These are phyloP conservation scores for Cerastoderma edule DNA, from an alignment of 2,888 invertebrate genomes.

Conservation along the genomic window DNA sequence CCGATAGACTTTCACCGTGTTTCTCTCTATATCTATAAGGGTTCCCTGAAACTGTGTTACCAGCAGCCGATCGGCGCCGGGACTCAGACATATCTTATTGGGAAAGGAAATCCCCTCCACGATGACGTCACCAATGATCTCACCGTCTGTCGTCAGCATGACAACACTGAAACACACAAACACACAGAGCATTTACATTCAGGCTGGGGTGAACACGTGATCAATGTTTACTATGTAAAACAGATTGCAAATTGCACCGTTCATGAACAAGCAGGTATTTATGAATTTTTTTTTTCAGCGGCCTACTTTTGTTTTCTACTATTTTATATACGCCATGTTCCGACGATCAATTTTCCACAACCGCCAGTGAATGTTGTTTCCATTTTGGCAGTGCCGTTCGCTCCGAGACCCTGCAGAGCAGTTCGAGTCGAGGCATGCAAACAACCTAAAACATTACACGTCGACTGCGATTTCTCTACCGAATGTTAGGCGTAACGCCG, in stretches of 20 bases:
- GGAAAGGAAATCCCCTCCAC: slow-evolving; percentile 64
- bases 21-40: slow-evolving; percentile 62
- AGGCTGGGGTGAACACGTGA: neutral
- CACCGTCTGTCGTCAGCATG: slow-evolving; percentile 62
- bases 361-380: too few relatives aligned
- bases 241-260: too few relatives aligned
- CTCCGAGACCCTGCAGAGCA: too few relatives aligned
- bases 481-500: too few relatives aligned
- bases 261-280: too few relatives aligned
- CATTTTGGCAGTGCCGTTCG: too few relatives aligned
- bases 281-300: too few relatives aligned
- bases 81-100: slow-evolving; percentile 62
- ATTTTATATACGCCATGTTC: neutral
- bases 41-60: slow-evolving; percentile 65
- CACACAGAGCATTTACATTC: neutral
- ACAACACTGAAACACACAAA: slow-evolving; percentile 56
- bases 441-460: too few relatives aligned
- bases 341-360: too few relatives aligned
- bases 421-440: too few relatives aligned
- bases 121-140: slow-evolving; percentile 60
- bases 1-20: slow-evolving; percentile 65
- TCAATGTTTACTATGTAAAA: neutral
- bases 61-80: slow-evolving; percentile 59
- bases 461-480: too few relatives aligned
- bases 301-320: neutral